Evolutionary conservation across 2,888 invertebrate genomes (phyloP).

Genomic region (Heliconius sara): DNA sequence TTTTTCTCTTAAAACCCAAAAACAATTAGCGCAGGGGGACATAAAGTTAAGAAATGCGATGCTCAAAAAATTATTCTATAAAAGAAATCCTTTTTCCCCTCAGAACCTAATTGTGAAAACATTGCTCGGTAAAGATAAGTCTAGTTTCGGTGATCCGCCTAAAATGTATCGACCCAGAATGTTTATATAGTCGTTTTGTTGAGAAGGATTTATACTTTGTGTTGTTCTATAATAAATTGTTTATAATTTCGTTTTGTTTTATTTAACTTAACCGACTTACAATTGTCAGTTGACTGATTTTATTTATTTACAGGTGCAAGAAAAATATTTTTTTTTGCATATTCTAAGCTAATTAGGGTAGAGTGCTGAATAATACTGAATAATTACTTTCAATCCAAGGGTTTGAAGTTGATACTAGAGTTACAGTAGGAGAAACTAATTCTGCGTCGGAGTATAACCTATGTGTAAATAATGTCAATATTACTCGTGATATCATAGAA

Average conservation of each 20-base stretch:
- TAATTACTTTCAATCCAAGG: too few species aligned
- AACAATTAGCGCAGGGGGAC: constrained; percentile 65
- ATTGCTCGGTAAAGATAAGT: constrained; percentile 68
- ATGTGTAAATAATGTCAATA: too few species aligned
- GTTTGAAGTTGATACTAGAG: too few species aligned
- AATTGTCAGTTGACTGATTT: too few species aligned
- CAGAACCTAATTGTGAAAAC: constrained; percentile 69
- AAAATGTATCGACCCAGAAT: constrained; percentile 60
- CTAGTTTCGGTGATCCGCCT: constrained; percentile 65
- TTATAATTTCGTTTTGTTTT: background rate
- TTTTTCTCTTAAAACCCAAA: constrained; percentile 63
- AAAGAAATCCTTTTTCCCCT: constrained; percentile 74
- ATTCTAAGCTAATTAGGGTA: too few species aligned
- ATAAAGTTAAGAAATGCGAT: constrained; percentile 66
- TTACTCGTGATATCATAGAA: too few species aligned
- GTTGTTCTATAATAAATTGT: constrained; percentile 17
- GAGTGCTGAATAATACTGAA: too few species aligned
- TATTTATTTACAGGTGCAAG: too few species aligned
- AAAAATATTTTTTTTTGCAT: too few species aligned
- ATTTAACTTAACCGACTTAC: too few species aligned
- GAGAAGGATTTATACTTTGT: constrained; percentile 33
- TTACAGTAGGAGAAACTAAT: too few species aligned
- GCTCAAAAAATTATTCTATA: constrained; percentile 70
- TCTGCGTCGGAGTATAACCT: too few species aligned
- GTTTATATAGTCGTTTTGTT: constrained; percentile 59